Percentiles rank a stretch among this genome's conserved stretches.
Conservation (phyloP, 2,113 vertebrate genomes). For the Tetrax tetrax region DNA sequence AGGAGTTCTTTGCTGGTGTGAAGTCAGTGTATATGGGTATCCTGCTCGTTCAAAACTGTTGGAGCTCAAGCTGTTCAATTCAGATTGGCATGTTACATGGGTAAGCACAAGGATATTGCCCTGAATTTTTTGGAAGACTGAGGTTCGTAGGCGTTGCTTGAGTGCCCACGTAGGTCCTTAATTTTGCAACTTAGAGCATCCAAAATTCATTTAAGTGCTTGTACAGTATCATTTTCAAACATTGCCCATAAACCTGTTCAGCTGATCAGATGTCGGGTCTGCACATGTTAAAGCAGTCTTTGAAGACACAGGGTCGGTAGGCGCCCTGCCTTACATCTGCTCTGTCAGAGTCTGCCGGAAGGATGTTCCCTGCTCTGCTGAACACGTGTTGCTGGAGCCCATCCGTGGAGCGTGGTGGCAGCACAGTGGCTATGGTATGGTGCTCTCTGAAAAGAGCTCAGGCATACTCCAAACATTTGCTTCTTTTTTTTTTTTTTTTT, state of each 20-base stretch:
- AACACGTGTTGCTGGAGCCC: not conserved
- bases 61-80: not conserved
- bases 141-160: not conserved
- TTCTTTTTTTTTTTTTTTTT: not conserved
- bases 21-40: not conserved
- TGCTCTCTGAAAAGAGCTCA: not conserved
- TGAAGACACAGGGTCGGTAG: not conserved
- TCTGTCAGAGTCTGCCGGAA: not conserved
- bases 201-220: not conserved
- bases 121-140: not conserved
- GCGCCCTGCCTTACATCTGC: not conserved
- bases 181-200: not conserved
- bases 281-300: not conserved
- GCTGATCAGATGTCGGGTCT: not conserved
- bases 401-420: accelerated
- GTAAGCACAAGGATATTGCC: not conserved
- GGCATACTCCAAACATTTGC: not conserved
- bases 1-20: not conserved
- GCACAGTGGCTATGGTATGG: accelerated
- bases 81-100: not conserved
- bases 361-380: not conserved
- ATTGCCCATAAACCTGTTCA: not conserved
- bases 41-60: not conserved
- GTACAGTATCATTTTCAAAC: not conserved
- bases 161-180: not conserved